phyloP scores from a whole-genome alignment of 2,888 invertebrate genomes.

The Ptilodon capucinus region DNA sequence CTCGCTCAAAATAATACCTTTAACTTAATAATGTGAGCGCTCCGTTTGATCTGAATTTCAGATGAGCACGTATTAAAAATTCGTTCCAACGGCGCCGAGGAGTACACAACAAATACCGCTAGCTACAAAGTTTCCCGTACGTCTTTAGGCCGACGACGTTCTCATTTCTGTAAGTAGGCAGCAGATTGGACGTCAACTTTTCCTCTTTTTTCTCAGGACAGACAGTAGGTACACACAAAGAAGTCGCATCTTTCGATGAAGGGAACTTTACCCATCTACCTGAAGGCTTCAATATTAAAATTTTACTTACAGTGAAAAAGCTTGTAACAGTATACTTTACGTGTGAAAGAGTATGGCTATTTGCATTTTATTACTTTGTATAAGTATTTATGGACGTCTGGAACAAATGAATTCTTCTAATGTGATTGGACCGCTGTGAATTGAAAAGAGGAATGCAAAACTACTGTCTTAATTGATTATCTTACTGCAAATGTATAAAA shows the following conservation, averaged over 20 bases:
- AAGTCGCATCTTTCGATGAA: slow-evolving; percentile 52
- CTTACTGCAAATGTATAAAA: neutral
- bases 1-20: slow-evolving; percentile 19
- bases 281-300: slow-evolving; percentile 41
- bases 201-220: slow-evolving; percentile 56
- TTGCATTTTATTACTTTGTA: slow-evolving; percentile 17
- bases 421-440: slow-evolving; percentile 24
- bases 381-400: slow-evolving; percentile 7
- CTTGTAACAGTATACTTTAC: slow-evolving; percentile 8
- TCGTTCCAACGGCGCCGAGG: slow-evolving; percentile 21
- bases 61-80: slow-evolving; percentile 26
- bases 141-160: slow-evolving; percentile 48
- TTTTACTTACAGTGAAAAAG: slow-evolving; percentile 23
- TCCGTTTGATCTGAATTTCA: slow-evolving; percentile 24
- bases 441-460: slow-evolving; percentile 15
- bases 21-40: slow-evolving; percentile 22
- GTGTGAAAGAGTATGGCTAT: slow-evolving; percentile 4
- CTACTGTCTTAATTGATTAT: slow-evolving; percentile 17
- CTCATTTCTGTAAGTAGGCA: slow-evolving; percentile 70
- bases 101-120: slow-evolving; percentile 33
- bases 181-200: slow-evolving; percentile 70
- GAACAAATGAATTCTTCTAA: slow-evolving; percentile 21
- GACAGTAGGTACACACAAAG: slow-evolving; percentile 56
- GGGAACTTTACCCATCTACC: slow-evolving; percentile 48
- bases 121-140: slow-evolving; percentile 48